Conservation (phyloP, 2,113 vertebrate species). For the Gnathonemus longibarbis region DNA sequence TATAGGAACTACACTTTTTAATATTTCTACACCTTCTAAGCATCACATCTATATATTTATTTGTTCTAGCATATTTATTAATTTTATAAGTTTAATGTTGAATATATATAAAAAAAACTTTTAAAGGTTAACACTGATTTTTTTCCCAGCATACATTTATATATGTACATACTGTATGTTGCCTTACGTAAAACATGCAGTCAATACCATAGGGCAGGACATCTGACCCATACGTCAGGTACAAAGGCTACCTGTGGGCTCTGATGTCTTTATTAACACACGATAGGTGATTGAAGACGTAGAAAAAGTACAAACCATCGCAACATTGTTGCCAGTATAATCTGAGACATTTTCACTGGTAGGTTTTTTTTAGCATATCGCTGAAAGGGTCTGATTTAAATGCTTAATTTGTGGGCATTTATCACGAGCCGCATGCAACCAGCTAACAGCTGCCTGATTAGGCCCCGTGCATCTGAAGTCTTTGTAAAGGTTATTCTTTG, state of each 20-base stretch:
- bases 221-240: background rate
- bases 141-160: background rate
- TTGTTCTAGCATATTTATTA: conserved; percentile 56
- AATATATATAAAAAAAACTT: conserved; percentile 28
- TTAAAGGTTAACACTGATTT: background rate
- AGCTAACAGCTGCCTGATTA: conserved; percentile 8
- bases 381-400: background rate
- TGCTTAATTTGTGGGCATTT: background rate
- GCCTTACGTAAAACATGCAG: conserved; percentile 6
- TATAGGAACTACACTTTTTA: conserved; percentile 38
- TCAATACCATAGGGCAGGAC: conserved; percentile 11
- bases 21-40: conserved; percentile 46
- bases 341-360: background rate
- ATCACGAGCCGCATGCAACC: background rate
- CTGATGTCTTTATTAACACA: background rate
- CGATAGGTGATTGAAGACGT: background rate
- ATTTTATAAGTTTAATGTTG: conserved; percentile 47
- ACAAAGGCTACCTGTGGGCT: background rate
- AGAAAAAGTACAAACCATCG: background rate
- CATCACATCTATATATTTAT: conserved; percentile 53
- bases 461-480: background rate
- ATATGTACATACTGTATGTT: conserved; percentile 4
- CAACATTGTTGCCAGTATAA: conserved; percentile 5
- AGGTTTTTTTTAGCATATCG: conserved; percentile 9
- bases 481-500: background rate